Evolutionary conservation across 1,140 invertebrate species (phyloP).

Genomic region (Drosophila funebris): DNA sequence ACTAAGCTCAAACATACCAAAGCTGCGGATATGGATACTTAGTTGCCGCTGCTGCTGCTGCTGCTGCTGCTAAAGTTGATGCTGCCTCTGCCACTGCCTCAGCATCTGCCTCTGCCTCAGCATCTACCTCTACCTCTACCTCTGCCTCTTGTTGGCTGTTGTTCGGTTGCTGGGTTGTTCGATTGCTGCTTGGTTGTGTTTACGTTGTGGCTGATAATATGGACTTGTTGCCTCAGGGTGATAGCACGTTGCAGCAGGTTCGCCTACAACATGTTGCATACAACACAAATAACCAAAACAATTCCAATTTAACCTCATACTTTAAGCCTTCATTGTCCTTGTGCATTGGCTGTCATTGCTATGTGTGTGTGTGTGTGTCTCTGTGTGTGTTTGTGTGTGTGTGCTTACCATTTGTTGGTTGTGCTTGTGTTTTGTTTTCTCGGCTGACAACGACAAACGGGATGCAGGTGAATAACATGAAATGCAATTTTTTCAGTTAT

Average conservation of each 20-base stretch:
- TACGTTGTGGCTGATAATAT: conserved; percentile 76
- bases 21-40: conserved; percentile 78
- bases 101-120: background rate
- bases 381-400: conserved; percentile 11
- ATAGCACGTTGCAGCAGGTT: conserved; percentile 23
- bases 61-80: conserved; percentile 5
- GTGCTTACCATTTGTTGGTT: conserved; percentile 37
- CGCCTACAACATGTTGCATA: conserved; percentile 50
- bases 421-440: conserved; percentile 43
- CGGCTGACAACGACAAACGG: conserved; percentile 21
- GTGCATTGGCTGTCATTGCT: conserved; percentile 14
- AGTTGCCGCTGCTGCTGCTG: conserved; percentile 49
- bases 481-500: conserved; percentile 16
- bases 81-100: background rate
- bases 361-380: background rate
- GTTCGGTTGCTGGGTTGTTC: conserved; percentile 15
- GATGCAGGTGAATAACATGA: conserved; percentile 40
- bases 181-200: conserved; percentile 59
- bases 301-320: conserved; percentile 26
- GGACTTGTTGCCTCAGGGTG: conserved; percentile 33
- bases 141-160: conserved; percentile 29
- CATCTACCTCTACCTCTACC: background rate
- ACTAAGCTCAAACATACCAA: conserved; percentile 48
- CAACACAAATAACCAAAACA: conserved; percentile 37
- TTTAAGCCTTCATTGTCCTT: conserved; percentile 59